Evolutionary conservation across 2,888 invertebrate genomes (phyloP).

Genomic region (Seira sanloemensis): DNA sequence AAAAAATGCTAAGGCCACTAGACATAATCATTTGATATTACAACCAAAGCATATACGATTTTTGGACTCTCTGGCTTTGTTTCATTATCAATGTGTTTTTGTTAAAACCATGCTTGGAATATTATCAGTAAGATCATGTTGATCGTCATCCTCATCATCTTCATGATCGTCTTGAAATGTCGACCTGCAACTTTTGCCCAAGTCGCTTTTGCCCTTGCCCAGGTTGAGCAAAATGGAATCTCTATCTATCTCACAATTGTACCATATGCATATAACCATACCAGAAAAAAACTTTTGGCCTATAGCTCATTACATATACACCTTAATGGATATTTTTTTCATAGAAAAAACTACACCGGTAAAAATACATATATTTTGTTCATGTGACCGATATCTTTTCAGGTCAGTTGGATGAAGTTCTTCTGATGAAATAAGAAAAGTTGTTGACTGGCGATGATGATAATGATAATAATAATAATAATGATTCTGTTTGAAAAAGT

Average conservation of each 20-base stretch:
- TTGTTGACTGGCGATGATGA: not conserved
- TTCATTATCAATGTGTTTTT: conserved; percentile 33
- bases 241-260: not conserved
- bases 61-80: conserved; percentile 31
- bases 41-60: no score
- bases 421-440: not conserved
- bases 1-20: conserved; percentile 40
- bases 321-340: not conserved
- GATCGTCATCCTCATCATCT: conserved; percentile 16
- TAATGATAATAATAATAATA: no score
- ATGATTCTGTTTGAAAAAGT: no score
- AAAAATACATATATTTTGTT: conserved; percentile 31
- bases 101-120: conserved; percentile 38
- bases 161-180: conserved; percentile 31
- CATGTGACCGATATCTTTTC: conserved; percentile 63
- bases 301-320: not conserved
- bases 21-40: not conserved
- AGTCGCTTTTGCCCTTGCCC: not conserved
- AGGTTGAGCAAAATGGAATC: not conserved
- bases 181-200: conserved; percentile 25
- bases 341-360: not conserved
- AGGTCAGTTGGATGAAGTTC: conserved; percentile 56
- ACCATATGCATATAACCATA: not conserved
- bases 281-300: conserved; percentile 17
- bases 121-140: not conserved